These are phyloP conservation scores for Harpegnathos saltator DNA, from an alignment of 1,140 invertebrate genomes.

Conservation along the genomic window DNA sequence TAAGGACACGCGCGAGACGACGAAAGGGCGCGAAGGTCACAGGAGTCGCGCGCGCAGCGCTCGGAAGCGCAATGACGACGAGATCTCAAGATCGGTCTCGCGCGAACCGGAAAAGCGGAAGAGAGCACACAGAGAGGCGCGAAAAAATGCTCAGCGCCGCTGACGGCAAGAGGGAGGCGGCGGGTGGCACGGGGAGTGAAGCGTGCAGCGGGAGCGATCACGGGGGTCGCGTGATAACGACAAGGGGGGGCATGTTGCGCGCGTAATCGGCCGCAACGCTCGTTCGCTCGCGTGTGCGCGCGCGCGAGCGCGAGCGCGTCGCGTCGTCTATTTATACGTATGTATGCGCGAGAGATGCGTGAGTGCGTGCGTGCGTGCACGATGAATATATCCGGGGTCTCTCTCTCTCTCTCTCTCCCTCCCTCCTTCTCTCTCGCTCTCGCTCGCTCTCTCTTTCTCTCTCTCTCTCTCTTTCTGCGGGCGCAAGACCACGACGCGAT, in stretches of 20 bases:
- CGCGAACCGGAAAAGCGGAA: too few species aligned
- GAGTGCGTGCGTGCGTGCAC: constrained; percentile 63
- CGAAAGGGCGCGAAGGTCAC: constrained; percentile 19
- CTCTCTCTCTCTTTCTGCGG: constrained; percentile 60
- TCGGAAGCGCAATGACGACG: background rate
- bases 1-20: constrained; percentile 16
- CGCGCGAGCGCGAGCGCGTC: constrained; percentile 4
- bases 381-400: constrained; percentile 69
- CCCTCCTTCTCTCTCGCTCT: constrained; percentile 60
- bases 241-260: background rate
- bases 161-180: background rate
- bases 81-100: too few species aligned
- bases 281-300: background rate
- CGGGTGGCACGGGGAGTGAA: background rate
- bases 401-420: constrained; percentile 63
- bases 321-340: constrained; percentile 54
- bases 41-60: constrained; percentile 3
- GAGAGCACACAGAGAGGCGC: constrained; percentile 1
- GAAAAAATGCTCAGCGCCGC: background rate
- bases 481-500: constrained; percentile 55
- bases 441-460: constrained; percentile 61
- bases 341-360: constrained; percentile 55
- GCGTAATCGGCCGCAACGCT: background rate
- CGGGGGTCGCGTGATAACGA: constrained; percentile 27
- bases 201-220: constrained; percentile 1